These are phyloP conservation scores for Mobula hypostoma DNA, from an alignment of 2,113 vertebrate species.

Conservation along the genomic window DNA sequence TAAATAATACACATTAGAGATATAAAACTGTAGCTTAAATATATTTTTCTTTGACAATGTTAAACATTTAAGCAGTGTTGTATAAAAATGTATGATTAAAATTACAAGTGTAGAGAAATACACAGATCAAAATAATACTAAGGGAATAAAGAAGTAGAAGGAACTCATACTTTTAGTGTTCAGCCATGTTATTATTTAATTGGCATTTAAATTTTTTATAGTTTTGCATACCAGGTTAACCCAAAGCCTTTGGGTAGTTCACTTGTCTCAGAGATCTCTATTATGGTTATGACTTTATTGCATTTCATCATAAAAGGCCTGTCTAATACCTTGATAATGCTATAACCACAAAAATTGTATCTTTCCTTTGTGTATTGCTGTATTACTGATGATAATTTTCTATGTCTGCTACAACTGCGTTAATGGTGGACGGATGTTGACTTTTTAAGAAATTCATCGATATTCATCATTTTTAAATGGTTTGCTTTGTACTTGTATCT, in stretches of 20 bases:
- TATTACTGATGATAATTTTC: constrained; percentile 20
- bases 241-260: constrained; percentile 11
- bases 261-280: background rate
- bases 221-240: background rate
- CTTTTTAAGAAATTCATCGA: constrained; percentile 42
- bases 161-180: background rate
- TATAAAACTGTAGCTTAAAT: constrained; percentile 13
- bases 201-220: background rate
- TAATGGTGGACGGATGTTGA: background rate
- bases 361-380: background rate
- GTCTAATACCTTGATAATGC: background rate
- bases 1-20: background rate
- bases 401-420: background rate
- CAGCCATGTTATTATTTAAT: constrained; percentile 14
- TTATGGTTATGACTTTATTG: constrained; percentile 1
- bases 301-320: background rate
- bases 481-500: constrained; percentile 42
- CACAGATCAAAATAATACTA: background rate
- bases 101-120: background rate
- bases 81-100: background rate
- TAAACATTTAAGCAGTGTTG: background rate
- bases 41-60: background rate
- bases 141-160: background rate
- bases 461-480: constrained; percentile 44
- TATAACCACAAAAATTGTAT: background rate